Evolutionary conservation across 1,140 invertebrate genomes (phyloP).

Genomic region (Cataglyphis hispanica): DNA sequence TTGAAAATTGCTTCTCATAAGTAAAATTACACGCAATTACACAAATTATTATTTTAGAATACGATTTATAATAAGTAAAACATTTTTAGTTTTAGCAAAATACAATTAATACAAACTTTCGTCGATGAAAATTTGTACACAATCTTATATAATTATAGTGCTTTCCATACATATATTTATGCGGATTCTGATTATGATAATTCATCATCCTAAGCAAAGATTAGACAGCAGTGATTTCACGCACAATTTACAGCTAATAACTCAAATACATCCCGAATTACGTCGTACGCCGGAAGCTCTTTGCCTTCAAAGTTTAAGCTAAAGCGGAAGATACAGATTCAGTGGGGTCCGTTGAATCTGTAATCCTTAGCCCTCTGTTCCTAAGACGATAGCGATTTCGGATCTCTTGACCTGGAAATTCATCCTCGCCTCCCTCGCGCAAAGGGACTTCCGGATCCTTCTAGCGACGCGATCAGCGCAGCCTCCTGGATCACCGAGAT

Average conservation of each 20-base stretch:
- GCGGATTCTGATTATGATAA: slow-evolving; percentile 26
- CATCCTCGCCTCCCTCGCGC: slow-evolving; percentile 18
- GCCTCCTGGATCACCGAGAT: slow-evolving; percentile 37
- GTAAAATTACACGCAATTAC: background rate
- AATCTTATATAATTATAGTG: background rate
- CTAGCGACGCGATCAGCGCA: slow-evolving; percentile 31
- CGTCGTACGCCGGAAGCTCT: slow-evolving; percentile 50
- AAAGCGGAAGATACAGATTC: slow-evolving; percentile 63
- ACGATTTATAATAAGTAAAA: background rate
- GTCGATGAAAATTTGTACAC: background rate
- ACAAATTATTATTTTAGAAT: background rate
- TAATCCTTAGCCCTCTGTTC: slow-evolving; percentile 67
- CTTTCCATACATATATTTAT: background rate
- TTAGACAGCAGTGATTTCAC: slow-evolving; percentile 43
- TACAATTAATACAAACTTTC: background rate
- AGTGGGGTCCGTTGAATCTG: slow-evolving; percentile 70
- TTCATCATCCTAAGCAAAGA: slow-evolving; percentile 47
- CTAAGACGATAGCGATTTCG: slow-evolving; percentile 74
- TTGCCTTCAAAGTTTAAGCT: slow-evolving; percentile 67
- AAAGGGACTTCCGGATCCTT: slow-evolving; percentile 59
- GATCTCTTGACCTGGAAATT: slow-evolving; percentile 73
- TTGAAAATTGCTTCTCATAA: background rate
- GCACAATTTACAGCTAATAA: slow-evolving; percentile 60
- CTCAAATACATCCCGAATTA: slow-evolving; percentile 62
- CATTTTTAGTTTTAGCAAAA: too few relatives aligned